phyloP scores from a whole-genome alignment of 2,888 invertebrate genomes.

The Eilema sororculum region DNA sequence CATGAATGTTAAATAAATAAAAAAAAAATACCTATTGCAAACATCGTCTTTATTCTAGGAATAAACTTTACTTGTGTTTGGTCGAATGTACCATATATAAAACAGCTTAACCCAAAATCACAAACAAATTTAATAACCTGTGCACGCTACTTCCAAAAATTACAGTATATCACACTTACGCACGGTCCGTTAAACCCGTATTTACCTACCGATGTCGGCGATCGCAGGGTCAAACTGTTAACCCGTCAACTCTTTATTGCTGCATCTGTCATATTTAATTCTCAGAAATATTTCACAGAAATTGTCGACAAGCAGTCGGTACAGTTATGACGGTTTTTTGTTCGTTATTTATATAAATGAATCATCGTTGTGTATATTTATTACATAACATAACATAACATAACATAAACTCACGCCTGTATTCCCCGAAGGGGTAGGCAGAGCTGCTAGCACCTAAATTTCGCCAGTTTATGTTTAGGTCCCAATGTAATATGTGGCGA shows the following conservation, averaged over 20 bases:
- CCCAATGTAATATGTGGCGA: too few species aligned
- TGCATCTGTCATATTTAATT: slow-evolving; percentile 56
- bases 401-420: too few species aligned
- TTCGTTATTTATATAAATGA: not conserved
- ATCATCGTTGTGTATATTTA: not conserved
- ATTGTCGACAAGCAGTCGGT: slow-evolving; percentile 3
- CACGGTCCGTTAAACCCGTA: slow-evolving; percentile 36
- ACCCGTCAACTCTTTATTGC: slow-evolving; percentile 40
- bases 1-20: too few species aligned
- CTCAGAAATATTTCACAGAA: slow-evolving; percentile 21
- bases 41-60: too few species aligned
- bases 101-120: not conserved
- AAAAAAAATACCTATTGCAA: too few species aligned
- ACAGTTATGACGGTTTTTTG: not conserved
- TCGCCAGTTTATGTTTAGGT: too few species aligned
- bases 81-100: too few species aligned
- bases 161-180: slow-evolving; percentile 18
- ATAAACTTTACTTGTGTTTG: too few species aligned
- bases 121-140: slow-evolving; percentile 9
- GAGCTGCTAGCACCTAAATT: too few species aligned
- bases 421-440: too few species aligned
- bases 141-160: slow-evolving; percentile 4
- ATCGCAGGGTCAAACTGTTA: slow-evolving; percentile 31
- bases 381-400: too few species aligned
- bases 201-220: slow-evolving; percentile 8